Percentiles rank a stretch among this genome's conserved stretches.
Evolutionary conservation across 1,140 invertebrate genomes (phyloP).

Genomic region (Dufourea novaeangliae): DNA sequence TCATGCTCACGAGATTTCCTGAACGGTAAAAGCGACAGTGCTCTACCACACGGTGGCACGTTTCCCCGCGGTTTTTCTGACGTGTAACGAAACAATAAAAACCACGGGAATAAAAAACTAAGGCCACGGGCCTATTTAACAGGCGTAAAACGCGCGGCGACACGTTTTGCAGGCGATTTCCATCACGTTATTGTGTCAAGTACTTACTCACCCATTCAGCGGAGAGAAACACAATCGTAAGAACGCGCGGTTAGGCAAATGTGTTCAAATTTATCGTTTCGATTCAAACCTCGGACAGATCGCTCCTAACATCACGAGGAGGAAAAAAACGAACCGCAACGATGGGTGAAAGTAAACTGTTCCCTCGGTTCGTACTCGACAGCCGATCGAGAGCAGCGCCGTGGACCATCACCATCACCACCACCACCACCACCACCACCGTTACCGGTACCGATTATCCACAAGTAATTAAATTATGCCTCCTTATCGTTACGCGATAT

Average conservation of each 20-base stretch:
- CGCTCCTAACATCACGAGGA: too few species aligned
- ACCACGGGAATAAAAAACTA: neutral
- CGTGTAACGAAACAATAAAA: neutral
- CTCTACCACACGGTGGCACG: neutral
- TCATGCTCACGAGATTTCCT: constrained; percentile 20
- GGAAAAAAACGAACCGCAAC: too few species aligned
- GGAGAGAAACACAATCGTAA: neutral
- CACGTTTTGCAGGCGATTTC: constrained; percentile 31
- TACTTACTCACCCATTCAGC: constrained; percentile 4
- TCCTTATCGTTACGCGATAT: constrained; percentile 9
- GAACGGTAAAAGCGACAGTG: neutral
- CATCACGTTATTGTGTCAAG: constrained; percentile 42
- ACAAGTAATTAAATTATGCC: constrained; percentile 37
- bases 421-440: too few species aligned
- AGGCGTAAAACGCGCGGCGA: constrained; percentile 52
- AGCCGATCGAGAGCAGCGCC: too few species aligned
- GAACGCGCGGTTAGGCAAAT: too few species aligned
- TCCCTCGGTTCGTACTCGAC: too few species aligned
- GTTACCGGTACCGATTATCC: constrained; percentile 29
- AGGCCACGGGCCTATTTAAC: constrained; percentile 48
- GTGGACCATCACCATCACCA: too few species aligned
- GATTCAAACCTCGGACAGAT: neutral
- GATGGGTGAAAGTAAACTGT: too few species aligned
- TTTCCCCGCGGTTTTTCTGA: constrained; percentile 31
- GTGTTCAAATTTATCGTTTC: too few species aligned